Conservation (phyloP, 2,113 vertebrate genomes). For the Micronycteris hirsuta region DNA sequence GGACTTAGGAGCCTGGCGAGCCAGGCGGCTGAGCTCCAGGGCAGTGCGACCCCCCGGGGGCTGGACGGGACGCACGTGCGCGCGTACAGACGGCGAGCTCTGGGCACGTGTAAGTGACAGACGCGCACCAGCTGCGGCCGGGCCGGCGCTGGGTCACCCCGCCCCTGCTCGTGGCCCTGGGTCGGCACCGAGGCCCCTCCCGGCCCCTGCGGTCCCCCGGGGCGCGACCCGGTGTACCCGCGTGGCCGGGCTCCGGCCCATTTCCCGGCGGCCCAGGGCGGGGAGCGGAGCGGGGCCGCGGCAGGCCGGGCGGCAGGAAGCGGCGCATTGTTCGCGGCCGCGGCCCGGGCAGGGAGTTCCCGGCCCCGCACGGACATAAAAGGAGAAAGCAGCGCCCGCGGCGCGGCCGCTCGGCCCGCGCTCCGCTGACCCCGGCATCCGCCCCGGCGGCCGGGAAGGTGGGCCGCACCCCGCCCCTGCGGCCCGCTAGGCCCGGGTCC, state of each 20-base stretch:
- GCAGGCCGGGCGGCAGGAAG: conserved; percentile 50
- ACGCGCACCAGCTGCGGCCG: accelerated
- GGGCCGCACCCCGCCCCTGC: background rate
- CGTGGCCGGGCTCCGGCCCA: background rate
- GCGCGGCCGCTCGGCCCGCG: background rate
- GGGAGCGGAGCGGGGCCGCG: background rate
- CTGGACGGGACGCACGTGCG: background rate
- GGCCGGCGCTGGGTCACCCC: background rate
- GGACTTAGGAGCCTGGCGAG: background rate
- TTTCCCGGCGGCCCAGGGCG: conserved; percentile 53
- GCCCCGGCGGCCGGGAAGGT: background rate
- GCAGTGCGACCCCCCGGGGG: accelerated
- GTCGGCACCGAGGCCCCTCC: background rate
- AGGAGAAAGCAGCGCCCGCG: conserved; percentile 44
- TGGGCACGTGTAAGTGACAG: background rate
- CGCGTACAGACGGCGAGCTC: accelerated
- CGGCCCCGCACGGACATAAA: conserved; percentile 50
- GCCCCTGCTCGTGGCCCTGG: background rate
- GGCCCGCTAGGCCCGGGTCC: background rate
- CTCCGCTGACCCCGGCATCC: conserved; percentile 52
- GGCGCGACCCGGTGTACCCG: conserved; percentile 40
- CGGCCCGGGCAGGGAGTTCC: conserved; percentile 60
- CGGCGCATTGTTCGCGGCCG: conserved; percentile 60
- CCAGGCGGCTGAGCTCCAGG: accelerated
- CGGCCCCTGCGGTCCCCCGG: background rate